Conservation (phyloP, 2,888 invertebrate species). For the Acanthosepion pharaonis region DNA sequence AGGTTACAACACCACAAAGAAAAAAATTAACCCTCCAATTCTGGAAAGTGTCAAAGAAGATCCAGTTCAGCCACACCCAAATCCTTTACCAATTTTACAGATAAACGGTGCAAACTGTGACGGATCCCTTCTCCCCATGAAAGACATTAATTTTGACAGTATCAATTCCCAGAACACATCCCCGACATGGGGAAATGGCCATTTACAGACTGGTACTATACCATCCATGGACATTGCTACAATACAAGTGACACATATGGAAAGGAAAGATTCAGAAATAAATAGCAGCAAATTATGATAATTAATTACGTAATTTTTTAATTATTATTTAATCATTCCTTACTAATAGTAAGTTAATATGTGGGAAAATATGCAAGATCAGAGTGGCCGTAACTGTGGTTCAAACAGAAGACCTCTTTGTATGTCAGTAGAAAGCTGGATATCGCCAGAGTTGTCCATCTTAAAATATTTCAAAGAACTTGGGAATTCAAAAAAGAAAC, state of each 20-base stretch:
- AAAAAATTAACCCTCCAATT: neutral
- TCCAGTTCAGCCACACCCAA: neutral
- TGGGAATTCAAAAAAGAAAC: no score
- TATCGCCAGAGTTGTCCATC: neutral
- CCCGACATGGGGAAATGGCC: neutral
- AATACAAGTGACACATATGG: neutral
- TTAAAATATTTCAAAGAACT: neutral
- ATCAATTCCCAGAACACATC: neutral
- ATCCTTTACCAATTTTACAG: neutral
- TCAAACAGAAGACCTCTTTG: no score
- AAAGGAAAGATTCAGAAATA: neutral
- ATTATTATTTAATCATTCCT: no score
- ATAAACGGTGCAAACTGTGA: neutral
- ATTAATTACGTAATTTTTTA: neutral
- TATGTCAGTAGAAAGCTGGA: neutral
- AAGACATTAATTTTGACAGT: neutral
- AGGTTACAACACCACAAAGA: neutral
- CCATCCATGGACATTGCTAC: neutral
- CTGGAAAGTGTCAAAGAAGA: slow-evolving; percentile 39
- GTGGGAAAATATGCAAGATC: no score
- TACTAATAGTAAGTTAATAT: no score
- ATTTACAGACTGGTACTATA: neutral
- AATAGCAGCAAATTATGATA: neutral
- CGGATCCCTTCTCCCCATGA: neutral
- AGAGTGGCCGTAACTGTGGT: no score